These are phyloP conservation scores for Deroplatys truncata DNA, from an alignment of 2,888 invertebrate species.

Conservation along the genomic window DNA sequence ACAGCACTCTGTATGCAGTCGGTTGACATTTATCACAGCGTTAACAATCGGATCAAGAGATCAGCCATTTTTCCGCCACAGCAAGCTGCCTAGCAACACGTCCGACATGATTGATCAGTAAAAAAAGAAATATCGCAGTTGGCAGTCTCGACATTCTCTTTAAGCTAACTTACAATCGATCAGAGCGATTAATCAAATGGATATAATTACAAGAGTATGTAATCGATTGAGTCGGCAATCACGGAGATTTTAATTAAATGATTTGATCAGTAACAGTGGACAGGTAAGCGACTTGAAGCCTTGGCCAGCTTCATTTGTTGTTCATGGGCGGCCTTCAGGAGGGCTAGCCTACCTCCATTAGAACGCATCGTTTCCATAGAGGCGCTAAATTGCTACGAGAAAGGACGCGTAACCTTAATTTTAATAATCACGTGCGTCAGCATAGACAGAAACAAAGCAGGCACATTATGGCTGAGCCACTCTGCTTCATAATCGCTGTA, in stretches of 20 bases:
- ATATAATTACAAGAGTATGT: background rate
- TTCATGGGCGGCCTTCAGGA: background rate
- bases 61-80: background rate
- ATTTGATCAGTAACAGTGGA: background rate
- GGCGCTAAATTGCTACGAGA: background rate
- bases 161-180: background rate
- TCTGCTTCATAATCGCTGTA: no score
- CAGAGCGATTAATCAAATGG: background rate
- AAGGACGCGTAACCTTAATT: background rate
- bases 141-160: background rate
- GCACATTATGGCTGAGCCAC: no score
- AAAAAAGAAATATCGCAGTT: background rate
- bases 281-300: background rate
- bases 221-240: background rate
- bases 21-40: background rate
- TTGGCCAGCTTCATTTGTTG: background rate
- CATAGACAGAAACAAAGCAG: no score
- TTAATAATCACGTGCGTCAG: background rate
- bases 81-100: background rate
- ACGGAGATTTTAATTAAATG: background rate
- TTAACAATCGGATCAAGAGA: background rate
- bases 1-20: no score
- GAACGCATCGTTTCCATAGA: background rate
- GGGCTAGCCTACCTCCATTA: background rate
- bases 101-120: background rate